These are phyloP conservation scores for Blastobasis lacticolella DNA, from an alignment of 2,888 invertebrate species.

Conservation along the genomic window DNA sequence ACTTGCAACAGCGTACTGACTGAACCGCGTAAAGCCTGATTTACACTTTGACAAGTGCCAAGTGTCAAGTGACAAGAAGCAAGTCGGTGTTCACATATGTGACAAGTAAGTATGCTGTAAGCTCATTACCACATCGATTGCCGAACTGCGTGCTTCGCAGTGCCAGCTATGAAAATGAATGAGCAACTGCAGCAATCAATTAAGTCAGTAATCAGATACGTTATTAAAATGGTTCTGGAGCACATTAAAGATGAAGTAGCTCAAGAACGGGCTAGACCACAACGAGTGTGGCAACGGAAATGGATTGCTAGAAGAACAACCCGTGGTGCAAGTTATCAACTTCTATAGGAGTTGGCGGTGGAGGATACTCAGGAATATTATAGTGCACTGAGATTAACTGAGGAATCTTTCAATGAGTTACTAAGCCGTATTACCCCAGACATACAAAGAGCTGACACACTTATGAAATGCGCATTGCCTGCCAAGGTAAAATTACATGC, in stretches of 20 bases:
- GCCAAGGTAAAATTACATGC: conserved; percentile 8
- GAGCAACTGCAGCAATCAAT: no score
- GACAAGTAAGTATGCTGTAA: no score
- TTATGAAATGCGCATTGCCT: conserved; percentile 6
- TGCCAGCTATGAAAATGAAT: no score
- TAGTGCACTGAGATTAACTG: conserved; percentile 13
- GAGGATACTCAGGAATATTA: conserved; percentile 15
- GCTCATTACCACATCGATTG: no score
- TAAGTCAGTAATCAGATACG: neutral
- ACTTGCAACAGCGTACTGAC: no score
- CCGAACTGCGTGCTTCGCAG: no score
- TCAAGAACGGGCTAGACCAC: conserved; percentile 1
- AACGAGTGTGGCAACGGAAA: conserved; percentile 10
- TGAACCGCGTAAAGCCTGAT: no score
- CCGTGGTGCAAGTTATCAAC: conserved; percentile 7
- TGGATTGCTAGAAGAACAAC: conserved; percentile 8
- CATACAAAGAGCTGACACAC: conserved; percentile 6
- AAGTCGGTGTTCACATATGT: no score
- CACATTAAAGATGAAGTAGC: no score
- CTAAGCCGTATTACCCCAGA: conserved; percentile 2
- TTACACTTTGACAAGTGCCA: no score
- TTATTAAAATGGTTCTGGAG: no score
- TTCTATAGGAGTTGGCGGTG: conserved; percentile 12
- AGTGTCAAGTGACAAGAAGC: no score
- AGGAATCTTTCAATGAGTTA: conserved; percentile 11